These are phyloP conservation scores for Trematocara unimaculatum DNA, from an alignment of 2,113 vertebrate species.

Conservation along the genomic window DNA sequence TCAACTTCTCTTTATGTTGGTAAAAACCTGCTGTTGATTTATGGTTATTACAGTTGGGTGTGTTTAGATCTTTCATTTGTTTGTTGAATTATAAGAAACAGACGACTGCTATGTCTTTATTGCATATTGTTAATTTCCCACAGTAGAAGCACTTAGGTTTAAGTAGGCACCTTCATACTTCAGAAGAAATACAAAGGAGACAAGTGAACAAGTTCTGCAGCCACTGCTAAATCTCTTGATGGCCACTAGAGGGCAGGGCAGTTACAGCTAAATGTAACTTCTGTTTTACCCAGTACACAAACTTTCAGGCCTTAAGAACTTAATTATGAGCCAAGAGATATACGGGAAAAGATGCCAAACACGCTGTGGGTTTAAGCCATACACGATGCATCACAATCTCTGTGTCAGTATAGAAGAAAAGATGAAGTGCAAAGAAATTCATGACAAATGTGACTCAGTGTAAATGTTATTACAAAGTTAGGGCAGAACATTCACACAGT, in stretches of 20 bases:
- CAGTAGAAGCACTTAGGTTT: background rate
- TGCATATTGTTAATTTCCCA: background rate
- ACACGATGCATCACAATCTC: background rate
- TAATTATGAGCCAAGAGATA: background rate
- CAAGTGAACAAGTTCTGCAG: background rate
- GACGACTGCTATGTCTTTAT: background rate
- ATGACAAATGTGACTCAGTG: background rate
- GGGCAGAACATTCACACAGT: accelerated
- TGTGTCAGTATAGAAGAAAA: accelerated
- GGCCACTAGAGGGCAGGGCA: background rate
- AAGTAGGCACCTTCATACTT: background rate
- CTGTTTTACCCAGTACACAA: background rate
- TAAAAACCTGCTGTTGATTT: background rate
- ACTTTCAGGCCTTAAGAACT: background rate
- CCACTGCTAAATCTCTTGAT: background rate
- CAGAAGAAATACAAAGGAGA: background rate
- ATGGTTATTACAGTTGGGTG: background rate
- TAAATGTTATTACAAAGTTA: background rate
- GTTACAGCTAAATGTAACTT: background rate
- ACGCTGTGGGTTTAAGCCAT: background rate
- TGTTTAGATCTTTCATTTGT: background rate
- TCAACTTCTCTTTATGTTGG: background rate
- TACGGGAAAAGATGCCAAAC: background rate
- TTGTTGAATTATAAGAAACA: background rate
- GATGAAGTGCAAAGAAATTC: background rate